Base-by-base conservation (phyloP, 2,888 invertebrate species). In the Drosophila melanosoma region DNA sequence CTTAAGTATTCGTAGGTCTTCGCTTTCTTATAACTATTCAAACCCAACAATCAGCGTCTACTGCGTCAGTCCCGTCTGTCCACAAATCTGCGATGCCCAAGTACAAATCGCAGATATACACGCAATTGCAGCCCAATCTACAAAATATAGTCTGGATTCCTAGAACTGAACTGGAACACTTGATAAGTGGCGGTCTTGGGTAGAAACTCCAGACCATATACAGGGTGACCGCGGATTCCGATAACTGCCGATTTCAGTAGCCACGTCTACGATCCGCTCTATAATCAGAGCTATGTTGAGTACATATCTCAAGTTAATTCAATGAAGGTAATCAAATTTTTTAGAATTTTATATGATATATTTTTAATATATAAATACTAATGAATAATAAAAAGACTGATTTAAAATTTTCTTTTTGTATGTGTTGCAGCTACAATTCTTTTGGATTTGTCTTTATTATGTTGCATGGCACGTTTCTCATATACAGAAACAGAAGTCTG, bases 391-490 rank as follows among this genome's bases (percentile, higher is more conserved):
- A 15, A 1, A 23, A 4, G 3, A 8, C 7, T 23, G 3, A 15
- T 1, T 23, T 8, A 45, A 45, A 45, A 23, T 23, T 23, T 1
- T 4, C 2, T 45, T 15, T 2, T 17, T 53, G 35, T 20, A 38
- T 53, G 35, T 20, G 3, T 42, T 59, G 8, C 23, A 80, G 79
- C 29, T 74, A n/a, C 32, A 64, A 58, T 12, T 72, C 1, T 52
- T 82, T 81, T 42, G 57, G 52, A 4, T 76, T 65, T 59, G 73
- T 81, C 35, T 83, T 82, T n/a, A 45, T 79, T 26, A 2, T 64
- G 7, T 32, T 76, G 20, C 70, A 74, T 42, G 77, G 77, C 11
- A 58, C 52, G 8, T 85, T 78, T 51, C 40, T 76, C 0, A 64
- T 71, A 12, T 32, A 42, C 15, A 60, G 61, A 1, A 49, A 45